phyloP scores from a whole-genome alignment of 2,113 vertebrate species.

The Xiphorhynchus elegans region DNA sequence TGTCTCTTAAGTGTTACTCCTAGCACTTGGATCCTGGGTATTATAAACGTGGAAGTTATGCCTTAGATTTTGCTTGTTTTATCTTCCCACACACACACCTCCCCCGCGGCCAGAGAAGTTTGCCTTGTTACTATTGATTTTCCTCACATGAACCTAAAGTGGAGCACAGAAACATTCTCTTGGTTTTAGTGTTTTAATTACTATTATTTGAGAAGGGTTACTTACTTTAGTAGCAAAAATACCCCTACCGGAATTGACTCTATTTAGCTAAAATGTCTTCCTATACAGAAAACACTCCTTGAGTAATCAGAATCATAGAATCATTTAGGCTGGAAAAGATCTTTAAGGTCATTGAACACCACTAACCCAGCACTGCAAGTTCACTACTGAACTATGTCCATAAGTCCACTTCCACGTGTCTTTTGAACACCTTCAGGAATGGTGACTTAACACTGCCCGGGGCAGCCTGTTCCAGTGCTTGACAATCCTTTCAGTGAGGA shows the following conservation, averaged over 20 bases:
- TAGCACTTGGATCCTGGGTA: not conserved
- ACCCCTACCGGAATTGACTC: not conserved
- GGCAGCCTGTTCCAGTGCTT: not conserved
- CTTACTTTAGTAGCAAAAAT: not conserved
- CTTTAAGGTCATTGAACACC: not conserved
- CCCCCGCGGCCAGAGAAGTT: accelerated
- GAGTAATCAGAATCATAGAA: not conserved
- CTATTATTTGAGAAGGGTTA: not conserved
- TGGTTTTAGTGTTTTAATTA: not conserved
- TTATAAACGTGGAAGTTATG: not conserved
- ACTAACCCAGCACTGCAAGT: not conserved
- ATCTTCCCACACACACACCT: accelerated
- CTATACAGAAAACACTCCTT: not conserved
- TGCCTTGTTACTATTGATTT: not conserved
- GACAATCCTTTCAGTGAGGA: not conserved
- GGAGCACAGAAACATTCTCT: not conserved
- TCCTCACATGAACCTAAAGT: not conserved
- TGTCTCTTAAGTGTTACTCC: not conserved
- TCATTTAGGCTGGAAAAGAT: not conserved
- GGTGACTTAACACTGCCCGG: not conserved
- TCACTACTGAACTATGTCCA: not conserved
- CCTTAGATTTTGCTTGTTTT: not conserved
- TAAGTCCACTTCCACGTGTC: not conserved
- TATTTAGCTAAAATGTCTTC: not conserved
- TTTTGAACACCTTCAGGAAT: not conserved